Base-by-base conservation (phyloP, 2,797 vertebrate genomes). In the Discoglossus pictus region DNA sequence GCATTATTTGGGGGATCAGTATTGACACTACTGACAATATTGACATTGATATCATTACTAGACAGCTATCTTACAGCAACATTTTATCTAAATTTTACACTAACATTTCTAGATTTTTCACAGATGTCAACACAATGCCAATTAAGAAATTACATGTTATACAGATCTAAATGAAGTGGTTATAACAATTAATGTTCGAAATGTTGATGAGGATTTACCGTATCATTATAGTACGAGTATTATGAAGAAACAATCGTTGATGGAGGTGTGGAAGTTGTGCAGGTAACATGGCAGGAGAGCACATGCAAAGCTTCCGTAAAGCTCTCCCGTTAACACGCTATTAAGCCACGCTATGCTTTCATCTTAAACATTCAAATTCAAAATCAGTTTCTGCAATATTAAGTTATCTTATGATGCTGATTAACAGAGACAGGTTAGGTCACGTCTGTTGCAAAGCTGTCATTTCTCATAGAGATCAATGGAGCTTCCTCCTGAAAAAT, bases 141-240 rank as follows among this genome's bases (percentile, higher is more conserved):
- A n/a, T n/a, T n/a, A n/a, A n/a, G n/a, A n/a, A n/a, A n/a, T n/a
- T n/a, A n/a, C n/a, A n/a, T n/a, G n/a, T n/a, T n/a, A n/a, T n/a
- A n/a, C n/a, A n/a, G n/a, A n/a, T n/a, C n/a, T n/a, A n/a, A n/a
- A n/a, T n/a, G n/a, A n/a, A n/a, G n/a, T n/a, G n/a, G n/a, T n/a
- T n/a, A n/a, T n/a, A n/a, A n/a, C n/a, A n/a, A n/a, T n/a, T n/a
- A 12, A 43, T 61, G 16, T 59, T 34, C 27, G 31, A 48, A 51
- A 21, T 20, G 5, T 27, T 51, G 9, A n/a, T n/a, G n/a, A n/a
- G 21, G 15, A 40, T 84, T 68, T 92, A 68, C 87, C 73, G 80
- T 90, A 80, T 91, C 76, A 88, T 77, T 84, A 50, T 80, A 95
- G 89, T 94, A 93, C 88, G 89, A 91, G 84, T 90, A 92, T 67